These are phyloP conservation scores for Phalacrocorax carbo DNA, from an alignment of 2,113 vertebrate species.

Conservation along the genomic window DNA sequence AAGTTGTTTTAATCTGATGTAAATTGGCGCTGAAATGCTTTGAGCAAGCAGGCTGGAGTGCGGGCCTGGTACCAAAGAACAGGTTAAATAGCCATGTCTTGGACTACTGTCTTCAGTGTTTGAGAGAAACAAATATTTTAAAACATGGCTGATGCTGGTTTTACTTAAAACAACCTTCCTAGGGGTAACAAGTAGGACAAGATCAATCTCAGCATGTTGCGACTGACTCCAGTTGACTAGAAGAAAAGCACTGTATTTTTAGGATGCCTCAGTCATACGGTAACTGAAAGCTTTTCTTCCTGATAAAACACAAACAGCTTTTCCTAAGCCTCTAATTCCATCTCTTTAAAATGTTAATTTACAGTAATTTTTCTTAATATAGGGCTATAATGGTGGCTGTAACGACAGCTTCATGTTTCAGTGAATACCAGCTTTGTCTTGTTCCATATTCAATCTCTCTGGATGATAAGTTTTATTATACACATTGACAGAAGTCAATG, in stretches of 20 bases:
- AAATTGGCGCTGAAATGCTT: background rate
- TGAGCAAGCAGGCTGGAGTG: background rate
- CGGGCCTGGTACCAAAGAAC: background rate
- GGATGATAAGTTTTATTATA: slow-evolving; percentile 20
- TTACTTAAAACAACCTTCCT: background rate
- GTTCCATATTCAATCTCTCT: background rate
- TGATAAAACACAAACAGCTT: background rate
- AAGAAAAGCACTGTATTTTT: background rate
- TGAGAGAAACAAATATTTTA: background rate
- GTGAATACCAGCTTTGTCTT: slow-evolving; percentile 21
- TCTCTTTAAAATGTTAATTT: slow-evolving; percentile 22
- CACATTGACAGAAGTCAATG: slow-evolving; percentile 22
- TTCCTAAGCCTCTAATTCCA: background rate
- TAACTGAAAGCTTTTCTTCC: background rate
- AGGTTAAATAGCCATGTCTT: background rate
- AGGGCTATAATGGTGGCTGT: background rate
- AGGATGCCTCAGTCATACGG: background rate
- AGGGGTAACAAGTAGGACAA: background rate
- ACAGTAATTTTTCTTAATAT: slow-evolving; percentile 20
- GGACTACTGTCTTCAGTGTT: background rate
- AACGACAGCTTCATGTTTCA: background rate
- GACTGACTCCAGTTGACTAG: background rate
- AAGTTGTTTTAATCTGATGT: background rate
- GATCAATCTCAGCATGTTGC: background rate
- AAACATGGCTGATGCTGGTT: background rate